These are phyloP conservation scores for Saturnia pavonia DNA, from an alignment of 2,888 invertebrate genomes.

Conservation along the genomic window DNA sequence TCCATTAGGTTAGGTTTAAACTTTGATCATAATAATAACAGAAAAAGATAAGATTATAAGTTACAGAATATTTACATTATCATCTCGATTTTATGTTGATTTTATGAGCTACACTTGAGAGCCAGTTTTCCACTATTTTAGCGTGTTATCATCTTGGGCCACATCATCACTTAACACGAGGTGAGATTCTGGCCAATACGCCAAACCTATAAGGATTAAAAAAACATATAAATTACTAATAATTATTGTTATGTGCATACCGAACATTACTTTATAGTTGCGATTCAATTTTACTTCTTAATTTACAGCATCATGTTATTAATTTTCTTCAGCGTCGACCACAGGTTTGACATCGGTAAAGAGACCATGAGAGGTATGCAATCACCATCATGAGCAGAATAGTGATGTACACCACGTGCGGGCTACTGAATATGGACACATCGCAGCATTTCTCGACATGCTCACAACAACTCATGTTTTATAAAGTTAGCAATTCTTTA, in stretches of 20 bases:
- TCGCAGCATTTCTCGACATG: conserved; percentile 28
- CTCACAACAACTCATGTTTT: conserved; percentile 37
- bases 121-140: too few relatives aligned
- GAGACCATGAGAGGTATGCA: conserved; percentile 44
- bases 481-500: not conserved
- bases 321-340: conserved; percentile 3
- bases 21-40: too few relatives aligned
- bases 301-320: not conserved
- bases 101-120: not conserved
- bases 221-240: too few relatives aligned
- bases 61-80: not conserved
- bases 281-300: not conserved
- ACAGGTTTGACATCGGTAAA: conserved; percentile 43
- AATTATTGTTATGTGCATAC: not conserved
- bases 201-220: too few relatives aligned
- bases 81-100: not conserved
- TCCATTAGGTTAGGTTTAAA: too few relatives aligned
- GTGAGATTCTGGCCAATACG: too few relatives aligned
- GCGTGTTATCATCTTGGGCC: too few relatives aligned
- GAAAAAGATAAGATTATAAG: too few relatives aligned
- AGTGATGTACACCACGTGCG: conserved; percentile 40
- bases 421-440: conserved; percentile 37
- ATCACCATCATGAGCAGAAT: conserved; percentile 45
- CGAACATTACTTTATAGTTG: not conserved
- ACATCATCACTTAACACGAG: too few relatives aligned